A percentile compares a stretch with the other conserved stretches of the same genome.
These are phyloP conservation scores for Orius insidiosus DNA, from an alignment of 1,140 invertebrate species.

Conservation along the genomic window DNA sequence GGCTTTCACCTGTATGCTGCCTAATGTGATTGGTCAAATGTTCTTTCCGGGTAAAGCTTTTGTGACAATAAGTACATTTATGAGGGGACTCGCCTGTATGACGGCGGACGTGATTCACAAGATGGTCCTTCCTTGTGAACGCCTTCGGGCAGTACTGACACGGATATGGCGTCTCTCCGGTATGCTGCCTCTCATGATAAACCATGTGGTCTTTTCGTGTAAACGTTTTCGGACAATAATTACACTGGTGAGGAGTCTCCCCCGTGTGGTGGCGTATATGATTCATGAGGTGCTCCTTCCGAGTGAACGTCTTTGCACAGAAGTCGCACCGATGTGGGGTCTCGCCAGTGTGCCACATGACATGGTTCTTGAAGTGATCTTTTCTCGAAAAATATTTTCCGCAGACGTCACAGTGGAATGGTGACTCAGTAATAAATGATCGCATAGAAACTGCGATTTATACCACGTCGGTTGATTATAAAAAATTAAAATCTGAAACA, in stretches of 20 bases:
- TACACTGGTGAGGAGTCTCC: slow-evolving; percentile 70
- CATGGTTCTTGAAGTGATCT: slow-evolving; percentile 46
- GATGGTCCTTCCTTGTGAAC: slow-evolving; percentile 65
- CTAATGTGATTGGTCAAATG: slow-evolving; percentile 44
- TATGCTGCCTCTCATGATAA: slow-evolving; percentile 69
- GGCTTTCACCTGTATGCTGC: slow-evolving; percentile 55
- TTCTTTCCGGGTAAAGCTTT: slow-evolving; percentile 45
- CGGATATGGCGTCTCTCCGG: slow-evolving; percentile 61
- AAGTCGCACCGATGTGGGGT: slow-evolving; percentile 62
- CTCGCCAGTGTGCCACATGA: slow-evolving; percentile 47
- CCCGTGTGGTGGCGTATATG: slow-evolving; percentile 58
- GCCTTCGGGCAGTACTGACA: slow-evolving; percentile 67
- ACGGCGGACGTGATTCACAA: slow-evolving; percentile 54
- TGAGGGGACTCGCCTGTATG: slow-evolving; percentile 49
- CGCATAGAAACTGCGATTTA: slow-evolving; percentile 19
- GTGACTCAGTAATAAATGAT: slow-evolving; percentile 32
- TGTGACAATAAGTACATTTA: slow-evolving; percentile 36
- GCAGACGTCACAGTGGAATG: slow-evolving; percentile 43
- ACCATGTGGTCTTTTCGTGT: slow-evolving; percentile 64
- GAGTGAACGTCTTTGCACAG: slow-evolving; percentile 65
- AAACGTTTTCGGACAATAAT: slow-evolving; percentile 69
- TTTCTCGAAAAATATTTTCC: slow-evolving; percentile 44
- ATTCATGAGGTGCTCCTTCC: slow-evolving; percentile 64
- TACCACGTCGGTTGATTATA: too few species aligned
- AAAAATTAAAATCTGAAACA: too few species aligned